Evolutionary conservation across 2,113 vertebrate genomes (phyloP), one percentile per base, ranked within the genome.

Genomic region (Chrysochloris asiatica): DNA sequence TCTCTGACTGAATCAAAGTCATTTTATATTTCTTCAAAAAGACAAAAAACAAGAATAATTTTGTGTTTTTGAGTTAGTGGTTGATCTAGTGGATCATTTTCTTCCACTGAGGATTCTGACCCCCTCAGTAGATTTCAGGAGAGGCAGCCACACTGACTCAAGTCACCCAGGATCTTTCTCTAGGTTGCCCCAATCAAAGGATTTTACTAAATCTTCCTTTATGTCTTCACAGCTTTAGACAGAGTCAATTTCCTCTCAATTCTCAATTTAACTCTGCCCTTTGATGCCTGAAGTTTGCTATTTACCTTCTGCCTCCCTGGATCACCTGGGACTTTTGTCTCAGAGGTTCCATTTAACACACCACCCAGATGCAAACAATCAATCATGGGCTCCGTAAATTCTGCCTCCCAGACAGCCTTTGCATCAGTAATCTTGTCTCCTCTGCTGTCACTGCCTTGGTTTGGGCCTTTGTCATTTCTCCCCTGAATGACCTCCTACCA

Each of bases 251-350:
- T 90, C 71, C 6, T 8, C 45, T 90, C 33, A 6, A 6, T 65
- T 89, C 82, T 50, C 41, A 3, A 52, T 75, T 41, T 89, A 4
- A 30, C 36, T 67, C 45, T 92, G 81, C 82, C 85, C 86, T 93
- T 93, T 86, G 75, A 72, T 67, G 56, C 79, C 78, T 48, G 86
- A 6, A 21, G n/a, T 90, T 90, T 91, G 76, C 83, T 93, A 59
- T 88, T 95, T 88, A 61, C 93, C 52, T 63, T 85, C 71, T 41
- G 83, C 22, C 24, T 91, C 33, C 48, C 52, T 9, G 72, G 76
- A 72, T 67, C 67, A 61, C 36, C 47, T 16, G 38, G 65, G 30
- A 16, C 38, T 78, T 52, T 65, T 43, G 52, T 38, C 63, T 83
- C 22, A 0, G 36, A 72, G 56, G 22, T 77, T 43, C 8, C 19